Conservation (phyloP, 1,140 invertebrate species). For the Cardiocondyla obscurior region DNA sequence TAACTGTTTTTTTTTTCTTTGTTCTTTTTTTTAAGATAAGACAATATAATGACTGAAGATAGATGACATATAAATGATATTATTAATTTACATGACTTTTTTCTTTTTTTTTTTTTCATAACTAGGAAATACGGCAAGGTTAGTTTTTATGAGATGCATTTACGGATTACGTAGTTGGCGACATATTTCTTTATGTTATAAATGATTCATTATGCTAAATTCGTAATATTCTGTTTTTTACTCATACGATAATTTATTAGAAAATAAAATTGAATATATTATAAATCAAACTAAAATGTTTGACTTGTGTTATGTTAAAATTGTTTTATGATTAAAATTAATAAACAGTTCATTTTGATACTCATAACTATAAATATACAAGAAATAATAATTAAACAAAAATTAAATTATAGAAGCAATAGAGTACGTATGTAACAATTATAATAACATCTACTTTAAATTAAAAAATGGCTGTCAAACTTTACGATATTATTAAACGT, state of each 20-base stretch:
- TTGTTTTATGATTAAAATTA: background rate
- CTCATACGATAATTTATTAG: background rate
- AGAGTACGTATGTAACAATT: background rate
- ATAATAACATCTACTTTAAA: conserved; percentile 5
- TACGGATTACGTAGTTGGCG: background rate
- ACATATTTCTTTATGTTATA: background rate
- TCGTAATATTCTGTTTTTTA: background rate
- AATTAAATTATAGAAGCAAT: no score
- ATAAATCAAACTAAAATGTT: background rate
- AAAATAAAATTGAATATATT: background rate
- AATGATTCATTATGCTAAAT: background rate
- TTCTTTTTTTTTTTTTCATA: background rate
- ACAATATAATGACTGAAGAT: background rate
- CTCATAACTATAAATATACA: background rate
- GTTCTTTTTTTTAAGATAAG: background rate
- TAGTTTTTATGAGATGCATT: background rate
- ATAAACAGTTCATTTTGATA: background rate
- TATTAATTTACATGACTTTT: background rate
- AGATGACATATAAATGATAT: background rate
- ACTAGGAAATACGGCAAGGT: background rate
- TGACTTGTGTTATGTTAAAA: background rate
- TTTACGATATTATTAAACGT: conserved; percentile 6
- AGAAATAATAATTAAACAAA: no score
- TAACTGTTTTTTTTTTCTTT: background rate
- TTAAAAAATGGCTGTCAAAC: background rate